Evolutionary conservation across 2,888 invertebrate genomes (phyloP).

Genomic region (Orchestes rusci): DNA sequence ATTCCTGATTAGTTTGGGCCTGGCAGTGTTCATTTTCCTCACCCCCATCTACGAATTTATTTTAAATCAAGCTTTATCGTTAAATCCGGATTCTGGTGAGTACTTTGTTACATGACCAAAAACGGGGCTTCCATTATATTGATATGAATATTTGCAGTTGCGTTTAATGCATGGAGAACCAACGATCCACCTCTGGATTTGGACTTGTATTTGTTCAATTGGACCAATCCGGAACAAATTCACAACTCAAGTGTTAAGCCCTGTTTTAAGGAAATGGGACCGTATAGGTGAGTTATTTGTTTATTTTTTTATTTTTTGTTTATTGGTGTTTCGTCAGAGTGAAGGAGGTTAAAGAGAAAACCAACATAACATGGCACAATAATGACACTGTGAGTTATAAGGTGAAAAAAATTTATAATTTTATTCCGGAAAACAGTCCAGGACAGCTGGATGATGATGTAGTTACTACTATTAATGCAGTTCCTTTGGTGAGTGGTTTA

Average conservation of each 20-base stretch:
- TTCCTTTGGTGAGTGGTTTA: constrained; percentile 73
- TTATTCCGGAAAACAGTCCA: constrained; percentile 57
- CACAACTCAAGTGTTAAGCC: constrained; percentile 44
- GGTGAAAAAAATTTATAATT: constrained; percentile 60
- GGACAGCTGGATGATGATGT: constrained; percentile 61
- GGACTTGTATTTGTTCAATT: constrained; percentile 40
- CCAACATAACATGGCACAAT: constrained; percentile 67
- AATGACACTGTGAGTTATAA: constrained; percentile 69
- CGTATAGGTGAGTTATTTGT: constrained; percentile 43
- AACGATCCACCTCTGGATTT: constrained; percentile 39
- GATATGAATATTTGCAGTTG: constrained; percentile 17
- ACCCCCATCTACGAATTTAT: constrained; percentile 34
- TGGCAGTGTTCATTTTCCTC: constrained; percentile 34
- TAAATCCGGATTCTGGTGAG: constrained; percentile 30
- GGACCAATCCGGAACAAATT: constrained; percentile 43
- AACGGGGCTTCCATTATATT: neutral
- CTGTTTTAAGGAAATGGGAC: constrained; percentile 52
- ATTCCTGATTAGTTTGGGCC: constrained; percentile 33
- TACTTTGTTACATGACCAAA: neutral
- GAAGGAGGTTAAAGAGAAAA: constrained; percentile 61
- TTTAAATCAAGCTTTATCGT: constrained; percentile 32
- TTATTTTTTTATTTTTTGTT: neutral
- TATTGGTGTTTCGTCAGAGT: constrained; percentile 45
- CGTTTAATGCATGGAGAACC: constrained; percentile 37
- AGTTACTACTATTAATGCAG: constrained; percentile 67